These are phyloP conservation scores for Aleadryas rufinucha DNA, from an alignment of 2,113 vertebrate species.

Conservation along the genomic window DNA sequence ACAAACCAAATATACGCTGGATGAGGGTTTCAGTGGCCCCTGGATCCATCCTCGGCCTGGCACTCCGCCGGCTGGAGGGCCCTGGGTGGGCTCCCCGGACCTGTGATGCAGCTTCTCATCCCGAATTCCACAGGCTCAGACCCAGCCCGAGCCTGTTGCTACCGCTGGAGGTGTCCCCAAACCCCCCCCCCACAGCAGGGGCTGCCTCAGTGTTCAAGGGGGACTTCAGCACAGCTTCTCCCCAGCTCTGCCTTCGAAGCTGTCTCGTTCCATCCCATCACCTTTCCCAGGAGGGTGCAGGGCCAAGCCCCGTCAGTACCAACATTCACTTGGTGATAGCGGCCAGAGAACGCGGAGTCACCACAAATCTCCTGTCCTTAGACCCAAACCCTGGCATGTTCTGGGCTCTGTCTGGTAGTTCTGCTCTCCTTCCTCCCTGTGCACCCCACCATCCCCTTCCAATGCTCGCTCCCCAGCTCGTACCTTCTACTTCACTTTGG, in stretches of 20 bases:
- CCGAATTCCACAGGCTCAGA: not conserved
- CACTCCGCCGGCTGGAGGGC: not conserved
- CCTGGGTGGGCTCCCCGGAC: conserved; percentile 48
- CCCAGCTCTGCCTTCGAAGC: not conserved
- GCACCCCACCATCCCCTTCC: not conserved
- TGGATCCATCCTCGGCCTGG: not conserved
- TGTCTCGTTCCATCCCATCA: accelerated
- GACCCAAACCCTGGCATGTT: not conserved
- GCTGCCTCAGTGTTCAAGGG: not conserved
- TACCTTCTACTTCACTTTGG: not conserved
- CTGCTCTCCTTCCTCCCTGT: not conserved
- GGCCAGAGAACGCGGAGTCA: not conserved
- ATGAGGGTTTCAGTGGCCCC: not conserved
- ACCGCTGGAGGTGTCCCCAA: not conserved
- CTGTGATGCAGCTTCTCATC: not conserved
- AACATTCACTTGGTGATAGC: accelerated
- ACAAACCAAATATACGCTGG: conserved; percentile 46
- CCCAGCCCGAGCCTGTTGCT: not conserved
- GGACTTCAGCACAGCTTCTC: not conserved
- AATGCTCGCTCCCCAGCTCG: accelerated
- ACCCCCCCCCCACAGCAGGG: accelerated
- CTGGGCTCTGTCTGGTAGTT: not conserved
- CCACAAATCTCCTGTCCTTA: not conserved
- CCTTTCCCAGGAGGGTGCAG: not conserved
- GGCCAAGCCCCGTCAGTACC: accelerated